Evolutionary conservation across 2,113 vertebrate genomes (phyloP), one percentile per base, ranked within the genome.

Genomic region (Eulemur macaco): DNA sequence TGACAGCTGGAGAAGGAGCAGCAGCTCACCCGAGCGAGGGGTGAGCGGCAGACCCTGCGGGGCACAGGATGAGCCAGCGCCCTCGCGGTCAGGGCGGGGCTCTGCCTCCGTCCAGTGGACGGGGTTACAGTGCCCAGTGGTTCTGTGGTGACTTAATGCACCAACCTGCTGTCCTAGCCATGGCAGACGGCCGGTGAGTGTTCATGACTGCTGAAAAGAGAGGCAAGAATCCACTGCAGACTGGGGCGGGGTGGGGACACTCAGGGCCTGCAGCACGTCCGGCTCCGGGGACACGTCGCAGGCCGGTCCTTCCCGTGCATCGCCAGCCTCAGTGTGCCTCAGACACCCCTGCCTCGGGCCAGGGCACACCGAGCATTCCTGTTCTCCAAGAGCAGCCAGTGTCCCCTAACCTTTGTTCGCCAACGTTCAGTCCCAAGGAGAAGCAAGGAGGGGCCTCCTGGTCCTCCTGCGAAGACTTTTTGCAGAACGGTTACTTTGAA

Each of bases 401-500:
- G 45, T 52, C 27, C 66, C 27, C 27, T 9, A 21, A 25, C 64
- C 60, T 52, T 23, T 20, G 7, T 47, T 68, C 5, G 0, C 37
- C 21, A 15, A 9, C 5, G 0, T 42, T 58, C 31, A n/a, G 29
- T 50, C 13, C 20, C 0, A 3, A 42, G n/a, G 47, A 45, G 39
- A 23, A 10, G 68, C 21, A 82, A 8, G 27, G 17, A 9, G 39
- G 21, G 31, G 58, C 15, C 13, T 1, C 71, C 39, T 7, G 3
- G 3, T 71, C 73, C 11, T 23, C 18, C 37, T 77, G 4, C 50
- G 39, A 2, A 63, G 50, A 69, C 27, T 9, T n/a, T 58, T 52
- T 66, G 39, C n/a, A 25, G 3, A 29, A 23, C 34, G 10, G 42
- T 42, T 25, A 6, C 20, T n/a, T 71, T 10, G 42, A 1, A 0